Evolutionary conservation across 2,113 vertebrate genomes (phyloP).

Genomic region (Podilymbus podiceps): DNA sequence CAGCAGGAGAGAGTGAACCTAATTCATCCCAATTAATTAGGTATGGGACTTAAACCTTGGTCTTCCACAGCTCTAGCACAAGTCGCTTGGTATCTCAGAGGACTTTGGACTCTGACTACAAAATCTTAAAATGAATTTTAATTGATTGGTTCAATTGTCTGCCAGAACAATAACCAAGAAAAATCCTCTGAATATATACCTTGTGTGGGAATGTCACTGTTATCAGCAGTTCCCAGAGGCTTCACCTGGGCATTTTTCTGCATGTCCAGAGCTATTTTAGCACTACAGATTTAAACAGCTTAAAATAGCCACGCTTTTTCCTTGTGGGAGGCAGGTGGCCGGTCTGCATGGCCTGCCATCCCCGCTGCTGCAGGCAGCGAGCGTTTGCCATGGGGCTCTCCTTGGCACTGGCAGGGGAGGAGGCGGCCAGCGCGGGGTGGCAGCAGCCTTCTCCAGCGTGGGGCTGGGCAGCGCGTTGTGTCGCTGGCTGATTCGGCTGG

Average conservation of each 20-base stretch:
- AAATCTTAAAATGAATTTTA: neutral
- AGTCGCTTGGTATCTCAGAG: neutral
- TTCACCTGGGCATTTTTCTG: neutral
- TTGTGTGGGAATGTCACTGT: neutral
- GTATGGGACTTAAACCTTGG: slow-evolving; percentile 45
- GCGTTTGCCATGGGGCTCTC: neutral
- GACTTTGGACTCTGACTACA: neutral
- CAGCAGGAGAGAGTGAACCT: slow-evolving; percentile 48
- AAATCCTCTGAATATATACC: neutral
- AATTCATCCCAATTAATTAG: slow-evolving; percentile 56
- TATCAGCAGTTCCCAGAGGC: neutral
- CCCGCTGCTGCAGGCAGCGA: neutral
- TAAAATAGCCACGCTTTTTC: neutral
- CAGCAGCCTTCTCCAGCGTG: neutral
- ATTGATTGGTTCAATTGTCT: neutral
- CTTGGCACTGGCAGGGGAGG: neutral
- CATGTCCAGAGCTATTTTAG: neutral
- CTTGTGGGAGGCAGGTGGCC: neutral
- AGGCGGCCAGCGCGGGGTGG: neutral
- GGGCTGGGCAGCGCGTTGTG: neutral
- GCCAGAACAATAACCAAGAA: neutral
- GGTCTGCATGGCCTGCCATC: neutral
- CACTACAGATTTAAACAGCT: neutral
- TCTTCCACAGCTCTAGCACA: neutral
- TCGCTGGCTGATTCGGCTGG: neutral